Conservation (phyloP, 2,113 vertebrate species). For the Corythornis vintsioides region DNA sequence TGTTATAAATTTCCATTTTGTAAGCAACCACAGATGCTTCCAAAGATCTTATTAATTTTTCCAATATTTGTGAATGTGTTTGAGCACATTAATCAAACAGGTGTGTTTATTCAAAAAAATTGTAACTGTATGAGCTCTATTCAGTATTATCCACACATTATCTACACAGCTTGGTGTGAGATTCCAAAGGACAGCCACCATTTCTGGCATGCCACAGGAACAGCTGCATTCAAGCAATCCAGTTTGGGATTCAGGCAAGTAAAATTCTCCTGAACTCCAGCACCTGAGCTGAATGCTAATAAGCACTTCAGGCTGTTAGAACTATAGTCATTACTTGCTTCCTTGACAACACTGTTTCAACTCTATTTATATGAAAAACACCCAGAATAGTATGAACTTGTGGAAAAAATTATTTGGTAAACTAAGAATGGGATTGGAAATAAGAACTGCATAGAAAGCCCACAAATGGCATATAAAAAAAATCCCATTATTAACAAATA, state of each 20-base stretch:
- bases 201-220: background rate
- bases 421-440: background rate
- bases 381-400: background rate
- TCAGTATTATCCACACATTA: background rate
- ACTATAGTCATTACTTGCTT: background rate
- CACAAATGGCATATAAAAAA: background rate
- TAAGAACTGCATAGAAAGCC: background rate
- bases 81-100: background rate
- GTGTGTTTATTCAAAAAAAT: background rate
- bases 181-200: background rate
- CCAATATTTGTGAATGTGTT: background rate
- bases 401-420: background rate
- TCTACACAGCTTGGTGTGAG: background rate
- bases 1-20: background rate
- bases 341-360: background rate
- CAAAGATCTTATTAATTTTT: background rate
- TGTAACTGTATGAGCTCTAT: background rate
- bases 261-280: background rate
- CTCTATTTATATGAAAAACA: background rate
- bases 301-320: background rate
- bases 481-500: background rate
- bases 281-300: background rate
- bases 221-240: background rate
- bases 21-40: background rate
- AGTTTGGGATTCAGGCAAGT: background rate